Base-by-base conservation (phyloP, 2,113 vertebrate species). In the Natator depressus region DNA sequence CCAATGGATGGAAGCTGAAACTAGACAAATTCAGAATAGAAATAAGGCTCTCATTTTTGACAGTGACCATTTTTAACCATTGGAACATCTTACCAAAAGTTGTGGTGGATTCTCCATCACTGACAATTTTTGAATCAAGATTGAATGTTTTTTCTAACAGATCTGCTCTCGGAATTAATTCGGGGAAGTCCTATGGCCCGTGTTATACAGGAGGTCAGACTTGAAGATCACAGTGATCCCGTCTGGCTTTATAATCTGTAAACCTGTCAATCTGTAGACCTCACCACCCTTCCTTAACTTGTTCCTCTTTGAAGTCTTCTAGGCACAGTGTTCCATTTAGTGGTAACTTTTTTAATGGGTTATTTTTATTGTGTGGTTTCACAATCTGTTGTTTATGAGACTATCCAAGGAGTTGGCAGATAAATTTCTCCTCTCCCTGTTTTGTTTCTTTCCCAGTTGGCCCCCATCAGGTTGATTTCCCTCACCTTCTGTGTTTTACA, bases 111-210 rank as follows among this genome's bases (percentile, higher is more conserved):
- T 84, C 80, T 59, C 85, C 69, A 6, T 2, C 38, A 83, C 17
- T 50, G 47, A 53, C 51, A 76, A 20, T 4, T 59, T 4, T 35
- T 5, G 35, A 24, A 13, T 57, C 4, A 0, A 93, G 82, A 85
- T 88, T 86, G 35, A 54, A 85, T 47, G 50, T 35, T 91, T 78
- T 76, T 57, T 91, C 92, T 89, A 87, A 93, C 19, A 20, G 49
- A 87, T 91, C 1, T 0, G 27, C 8, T 49, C 14, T 49, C 6
- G 75, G 75, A 47, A 27, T 78, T 42, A 78, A 24, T 27, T 3
- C 5, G 6, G 42, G 42, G 75, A 47, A 78, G 24, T 46, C 20
- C 75, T 47, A 14, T 12, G 10, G 75, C 24, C 42, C 16, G 42
- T 29, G 75, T 78, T 47, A 78, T 47, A 47, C 12, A 22, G 8